Conservation (phyloP, 2,113 vertebrate genomes). For the cattle (Bos taurus) region DNA sequence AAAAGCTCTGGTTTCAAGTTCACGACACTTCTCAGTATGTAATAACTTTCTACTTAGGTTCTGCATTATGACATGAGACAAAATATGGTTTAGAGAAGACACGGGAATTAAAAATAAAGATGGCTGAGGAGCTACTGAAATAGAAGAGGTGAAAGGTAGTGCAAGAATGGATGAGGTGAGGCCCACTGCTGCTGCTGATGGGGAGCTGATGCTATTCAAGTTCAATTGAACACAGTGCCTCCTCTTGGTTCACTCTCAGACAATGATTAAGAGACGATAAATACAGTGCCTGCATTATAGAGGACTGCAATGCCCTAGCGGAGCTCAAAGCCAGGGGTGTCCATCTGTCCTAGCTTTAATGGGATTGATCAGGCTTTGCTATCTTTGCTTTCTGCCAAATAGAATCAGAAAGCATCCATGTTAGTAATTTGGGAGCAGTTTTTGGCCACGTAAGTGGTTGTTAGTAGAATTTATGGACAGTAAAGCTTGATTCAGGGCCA, state of each 20-base stretch:
- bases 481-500: constrained; percentile 34
- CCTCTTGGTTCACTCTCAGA: not conserved
- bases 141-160: not conserved
- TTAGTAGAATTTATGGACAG: constrained; percentile 60
- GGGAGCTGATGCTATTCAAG: not conserved
- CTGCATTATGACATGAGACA: not conserved
- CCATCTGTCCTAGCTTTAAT: constrained; percentile 60
- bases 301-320: not conserved
- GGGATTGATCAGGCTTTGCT: constrained; percentile 12
- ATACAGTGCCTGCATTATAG: not conserved
- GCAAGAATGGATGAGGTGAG: not conserved
- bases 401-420: constrained; percentile 56
- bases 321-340: constrained; percentile 20
- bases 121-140: not conserved
- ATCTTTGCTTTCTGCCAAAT: constrained; percentile 50
- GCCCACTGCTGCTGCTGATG: not conserved
- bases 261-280: not conserved
- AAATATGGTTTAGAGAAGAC: not conserved
- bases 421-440: constrained; percentile 44
- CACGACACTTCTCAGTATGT: not conserved
- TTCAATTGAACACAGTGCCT: not conserved
- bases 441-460: constrained; percentile 47
- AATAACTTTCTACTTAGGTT: not conserved
- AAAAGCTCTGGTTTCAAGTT: not conserved
- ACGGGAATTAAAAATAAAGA: not conserved